phyloP scores from a whole-genome alignment of 2,113 vertebrate genomes.

The Paradisaea rubra region DNA sequence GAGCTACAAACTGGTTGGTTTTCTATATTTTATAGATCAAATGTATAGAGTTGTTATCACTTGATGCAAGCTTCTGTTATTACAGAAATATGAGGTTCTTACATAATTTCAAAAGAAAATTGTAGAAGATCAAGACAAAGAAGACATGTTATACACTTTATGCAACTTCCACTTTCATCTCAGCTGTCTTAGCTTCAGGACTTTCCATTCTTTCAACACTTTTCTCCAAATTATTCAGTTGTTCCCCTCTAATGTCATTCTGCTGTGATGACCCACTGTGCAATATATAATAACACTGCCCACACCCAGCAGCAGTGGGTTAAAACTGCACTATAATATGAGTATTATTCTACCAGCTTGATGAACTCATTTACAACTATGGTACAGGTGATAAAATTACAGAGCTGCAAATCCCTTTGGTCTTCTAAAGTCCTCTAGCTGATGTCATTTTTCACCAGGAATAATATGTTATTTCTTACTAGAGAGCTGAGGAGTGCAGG shows the following conservation, averaged over 20 bases:
- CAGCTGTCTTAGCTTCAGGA: neutral
- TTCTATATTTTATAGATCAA: neutral
- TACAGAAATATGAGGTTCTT: neutral
- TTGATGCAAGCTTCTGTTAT: neutral
- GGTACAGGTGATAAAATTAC: slow-evolving; percentile 53
- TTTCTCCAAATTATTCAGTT: neutral
- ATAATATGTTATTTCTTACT: slow-evolving; percentile 42
- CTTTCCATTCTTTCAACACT: neutral
- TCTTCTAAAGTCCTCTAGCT: slow-evolving; percentile 21
- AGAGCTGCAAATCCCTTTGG: slow-evolving; percentile 55
- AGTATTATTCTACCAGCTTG: slow-evolving; percentile 36
- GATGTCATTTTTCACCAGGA: slow-evolving; percentile 52
- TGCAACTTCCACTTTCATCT: neutral
- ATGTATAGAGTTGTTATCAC: neutral
- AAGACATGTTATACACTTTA: neutral
- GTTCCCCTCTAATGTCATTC: neutral
- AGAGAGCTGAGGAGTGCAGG: neutral
- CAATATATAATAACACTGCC: neutral
- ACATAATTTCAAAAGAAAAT: neutral
- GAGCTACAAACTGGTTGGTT: neutral
- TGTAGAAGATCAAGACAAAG: neutral
- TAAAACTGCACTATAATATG: neutral
- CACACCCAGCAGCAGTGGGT: neutral
- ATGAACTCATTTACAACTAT: slow-evolving; percentile 54
- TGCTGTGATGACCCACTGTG: neutral